These are phyloP conservation scores for Acanthiza pusilla DNA, from an alignment of 2,797 vertebrate species.

Conservation along the genomic window DNA sequence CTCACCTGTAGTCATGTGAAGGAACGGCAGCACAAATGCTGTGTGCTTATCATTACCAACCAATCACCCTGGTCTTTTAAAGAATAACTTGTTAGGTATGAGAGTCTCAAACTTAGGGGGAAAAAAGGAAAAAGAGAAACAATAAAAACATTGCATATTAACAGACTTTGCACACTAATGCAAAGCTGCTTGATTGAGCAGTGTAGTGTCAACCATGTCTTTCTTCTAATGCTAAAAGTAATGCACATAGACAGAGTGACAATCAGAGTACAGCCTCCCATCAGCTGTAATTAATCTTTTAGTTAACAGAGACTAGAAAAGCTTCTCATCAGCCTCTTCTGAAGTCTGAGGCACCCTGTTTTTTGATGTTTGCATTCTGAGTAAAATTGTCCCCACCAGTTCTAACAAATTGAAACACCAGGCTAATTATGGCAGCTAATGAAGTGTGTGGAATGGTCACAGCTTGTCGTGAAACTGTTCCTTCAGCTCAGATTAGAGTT, in stretches of 20 bases:
- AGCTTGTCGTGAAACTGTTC: slow-evolving; percentile 88
- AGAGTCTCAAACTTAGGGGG: not conserved
- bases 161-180: slow-evolving; percentile 57
- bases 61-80: not conserved
- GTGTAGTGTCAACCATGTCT: slow-evolving; percentile 75
- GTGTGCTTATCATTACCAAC: not conserved
- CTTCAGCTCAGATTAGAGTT: slow-evolving; percentile 92
- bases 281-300: slow-evolving; percentile 94
- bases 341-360: slow-evolving; percentile 86
- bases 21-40: not conserved
- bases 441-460: slow-evolving; percentile 94
- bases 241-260: slow-evolving; percentile 81
- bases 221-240: slow-evolving; percentile 78
- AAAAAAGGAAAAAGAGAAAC: slow-evolving; percentile 12
- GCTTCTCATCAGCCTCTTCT: slow-evolving; percentile 87
- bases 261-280: slow-evolving; percentile 76
- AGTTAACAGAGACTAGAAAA: slow-evolving; percentile 87
- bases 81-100: slow-evolving; percentile 4
- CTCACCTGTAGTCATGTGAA: not conserved
- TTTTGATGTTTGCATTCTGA: slow-evolving; percentile 88
- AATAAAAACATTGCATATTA: slow-evolving; percentile 63
- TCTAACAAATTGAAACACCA: slow-evolving; percentile 91
- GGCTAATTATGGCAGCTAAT: slow-evolving; percentile 97
- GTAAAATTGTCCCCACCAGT: slow-evolving; percentile 89
- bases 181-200: slow-evolving; percentile 72